Evolutionary conservation across 2,113 vertebrate species (phyloP).

Genomic region (Laticauda colubrina): DNA sequence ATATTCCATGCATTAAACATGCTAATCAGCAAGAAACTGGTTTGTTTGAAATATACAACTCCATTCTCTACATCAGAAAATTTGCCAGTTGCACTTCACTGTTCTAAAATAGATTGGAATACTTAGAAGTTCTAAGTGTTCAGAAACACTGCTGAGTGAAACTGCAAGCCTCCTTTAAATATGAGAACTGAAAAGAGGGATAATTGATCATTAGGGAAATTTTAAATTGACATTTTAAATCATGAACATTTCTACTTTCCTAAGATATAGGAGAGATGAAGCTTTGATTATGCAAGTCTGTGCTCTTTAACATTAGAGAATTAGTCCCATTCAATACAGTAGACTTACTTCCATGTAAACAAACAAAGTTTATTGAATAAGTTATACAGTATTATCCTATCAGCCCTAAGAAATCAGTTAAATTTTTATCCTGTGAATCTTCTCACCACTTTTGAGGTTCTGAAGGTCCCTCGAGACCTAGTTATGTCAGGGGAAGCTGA

Average conservation of each 20-base stretch:
- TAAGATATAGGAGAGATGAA: constrained; percentile 30
- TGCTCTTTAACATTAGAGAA: background rate
- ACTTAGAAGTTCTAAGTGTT: constrained; percentile 10
- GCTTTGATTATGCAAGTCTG: constrained; percentile 27
- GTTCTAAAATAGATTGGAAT: constrained; percentile 30
- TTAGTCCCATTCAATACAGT: background rate
- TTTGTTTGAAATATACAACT: constrained; percentile 26
- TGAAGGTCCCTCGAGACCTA: too few relatives aligned
- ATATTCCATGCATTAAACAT: background rate
- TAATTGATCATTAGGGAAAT: constrained; percentile 33
- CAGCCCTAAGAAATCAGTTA: constrained; percentile 25
- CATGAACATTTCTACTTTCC: constrained; percentile 23
- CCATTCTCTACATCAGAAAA: background rate
- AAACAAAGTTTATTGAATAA: constrained; percentile 13
- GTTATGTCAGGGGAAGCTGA: background rate
- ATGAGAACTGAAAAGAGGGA: constrained; percentile 26
- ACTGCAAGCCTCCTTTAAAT: constrained; percentile 17
- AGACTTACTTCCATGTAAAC: background rate
- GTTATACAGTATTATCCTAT: constrained; percentile 14
- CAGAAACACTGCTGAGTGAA: background rate
- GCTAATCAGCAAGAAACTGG: constrained; percentile 29
- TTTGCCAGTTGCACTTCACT: constrained; percentile 26
- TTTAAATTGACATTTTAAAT: constrained; percentile 35
- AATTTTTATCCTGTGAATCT: background rate
- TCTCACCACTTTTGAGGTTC: background rate